A percentile compares a stretch with the other conserved stretches of the same genome.
phyloP scores from a whole-genome alignment of 1,140 invertebrate species.

The Lasioglossum albipes region DNA sequence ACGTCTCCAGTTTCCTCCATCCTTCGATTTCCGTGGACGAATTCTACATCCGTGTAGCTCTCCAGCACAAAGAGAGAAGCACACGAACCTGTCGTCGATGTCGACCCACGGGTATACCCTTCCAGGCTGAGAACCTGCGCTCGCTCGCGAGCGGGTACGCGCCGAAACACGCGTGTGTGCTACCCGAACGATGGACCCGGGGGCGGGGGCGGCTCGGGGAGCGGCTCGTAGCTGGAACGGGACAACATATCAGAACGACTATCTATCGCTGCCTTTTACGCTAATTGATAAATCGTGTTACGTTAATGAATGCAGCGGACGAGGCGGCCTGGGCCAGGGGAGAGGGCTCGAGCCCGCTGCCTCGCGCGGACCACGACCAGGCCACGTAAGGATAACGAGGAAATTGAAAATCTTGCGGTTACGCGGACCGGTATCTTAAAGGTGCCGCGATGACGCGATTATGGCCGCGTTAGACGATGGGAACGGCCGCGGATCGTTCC shows the following conservation, averaged over 20 bases:
- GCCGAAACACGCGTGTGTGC: too few relatives aligned
- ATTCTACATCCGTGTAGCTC: slow-evolving; percentile 12
- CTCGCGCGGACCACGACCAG: slow-evolving; percentile 34
- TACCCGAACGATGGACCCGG: not conserved
- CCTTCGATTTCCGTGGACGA: slow-evolving; percentile 4
- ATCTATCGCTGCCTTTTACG: slow-evolving; percentile 80
- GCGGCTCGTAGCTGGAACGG: slow-evolving; percentile 55
- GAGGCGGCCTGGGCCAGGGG: slow-evolving; percentile 27
- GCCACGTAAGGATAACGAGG: slow-evolving; percentile 68
- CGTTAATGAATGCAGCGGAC: slow-evolving; percentile 77
- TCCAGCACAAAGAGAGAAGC: not conserved
- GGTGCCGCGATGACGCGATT: slow-evolving; percentile 28
- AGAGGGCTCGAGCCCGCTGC: slow-evolving; percentile 42
- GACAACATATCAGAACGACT: slow-evolving; percentile 77
- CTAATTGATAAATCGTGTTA: slow-evolving; percentile 81
- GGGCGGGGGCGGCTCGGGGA: slow-evolving; percentile 8
- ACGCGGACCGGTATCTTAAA: slow-evolving; percentile 42
- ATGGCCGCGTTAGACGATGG: not conserved
- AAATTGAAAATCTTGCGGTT: slow-evolving; percentile 74
- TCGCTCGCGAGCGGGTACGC: too few relatives aligned
- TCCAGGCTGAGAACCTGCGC: too few relatives aligned
- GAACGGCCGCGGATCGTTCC: not conserved
- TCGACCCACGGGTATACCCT: too few relatives aligned
- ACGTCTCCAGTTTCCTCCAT: too few relatives aligned
- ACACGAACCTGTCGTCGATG: too few relatives aligned